Evolutionary conservation across 1,140 invertebrate species (phyloP).

Genomic region (Coptotermes formosanus): DNA sequence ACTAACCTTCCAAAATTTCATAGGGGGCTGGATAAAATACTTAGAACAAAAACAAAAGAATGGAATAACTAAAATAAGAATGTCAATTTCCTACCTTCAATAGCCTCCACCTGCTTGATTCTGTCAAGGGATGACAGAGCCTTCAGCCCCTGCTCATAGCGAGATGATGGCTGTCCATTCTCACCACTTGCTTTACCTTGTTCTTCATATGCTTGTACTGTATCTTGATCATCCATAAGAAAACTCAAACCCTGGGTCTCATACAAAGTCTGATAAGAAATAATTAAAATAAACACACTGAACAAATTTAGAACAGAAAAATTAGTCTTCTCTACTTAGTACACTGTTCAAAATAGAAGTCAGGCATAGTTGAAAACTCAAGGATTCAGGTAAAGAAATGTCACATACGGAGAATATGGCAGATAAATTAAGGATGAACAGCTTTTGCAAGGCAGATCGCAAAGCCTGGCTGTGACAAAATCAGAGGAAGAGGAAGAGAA

Average conservation of each 20-base stretch:
- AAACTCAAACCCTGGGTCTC: constrained; percentile 65
- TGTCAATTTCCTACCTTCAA: constrained; percentile 55
- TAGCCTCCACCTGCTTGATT: constrained; percentile 80
- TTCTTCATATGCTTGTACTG: constrained; percentile 83
- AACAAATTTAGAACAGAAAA: background rate
- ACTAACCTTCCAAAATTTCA: no score
- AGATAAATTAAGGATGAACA: no score
- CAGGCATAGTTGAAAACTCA: no score
- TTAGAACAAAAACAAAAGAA: no score
- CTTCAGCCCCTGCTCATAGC: constrained; percentile 74
- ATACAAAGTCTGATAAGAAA: constrained; percentile 58
- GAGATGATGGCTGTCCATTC: constrained; percentile 44
- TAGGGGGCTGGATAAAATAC: no score
- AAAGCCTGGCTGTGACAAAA: no score
- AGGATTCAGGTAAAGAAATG: no score
- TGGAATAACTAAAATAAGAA: background rate
- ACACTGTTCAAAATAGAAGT: no score
- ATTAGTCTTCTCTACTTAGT: no score
- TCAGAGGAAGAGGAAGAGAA: no score
- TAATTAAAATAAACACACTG: background rate
- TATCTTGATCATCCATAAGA: constrained; percentile 78
- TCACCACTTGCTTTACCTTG: constrained; percentile 59
- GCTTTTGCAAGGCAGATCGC: no score
- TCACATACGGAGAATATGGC: no score
- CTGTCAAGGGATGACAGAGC: constrained; percentile 74